phyloP scores from a whole-genome alignment of 2,113 vertebrate genomes.

The Paramormyrops kingsleyae region DNA sequence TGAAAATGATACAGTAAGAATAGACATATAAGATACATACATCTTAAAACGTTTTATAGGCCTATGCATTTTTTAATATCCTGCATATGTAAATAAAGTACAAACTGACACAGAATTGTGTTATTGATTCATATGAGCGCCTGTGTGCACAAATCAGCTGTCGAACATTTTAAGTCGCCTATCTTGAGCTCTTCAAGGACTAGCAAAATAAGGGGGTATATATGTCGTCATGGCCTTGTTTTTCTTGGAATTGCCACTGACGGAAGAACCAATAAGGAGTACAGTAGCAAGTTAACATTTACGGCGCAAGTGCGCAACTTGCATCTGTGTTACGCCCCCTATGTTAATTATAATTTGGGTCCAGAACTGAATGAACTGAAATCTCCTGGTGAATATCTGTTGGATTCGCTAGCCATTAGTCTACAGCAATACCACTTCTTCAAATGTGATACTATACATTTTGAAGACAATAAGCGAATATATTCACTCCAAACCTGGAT shows the following conservation, averaged over 20 bases:
- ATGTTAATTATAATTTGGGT: not conserved
- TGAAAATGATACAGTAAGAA: not conserved
- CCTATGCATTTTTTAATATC: not conserved
- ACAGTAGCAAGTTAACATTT: not conserved
- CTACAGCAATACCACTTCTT: not conserved
- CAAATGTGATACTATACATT: not conserved
- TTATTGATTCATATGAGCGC: not conserved
- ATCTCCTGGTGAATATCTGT: not conserved
- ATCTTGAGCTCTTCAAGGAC: not conserved
- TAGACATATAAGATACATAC: not conserved
- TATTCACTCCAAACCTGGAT: not conserved
- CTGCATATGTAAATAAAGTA: not conserved
- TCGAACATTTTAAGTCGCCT: not conserved
- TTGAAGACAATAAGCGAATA: not conserved
- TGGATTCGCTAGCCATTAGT: not conserved
- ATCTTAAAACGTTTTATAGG: not conserved
- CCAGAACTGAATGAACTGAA: not conserved
- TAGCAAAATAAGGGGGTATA: not conserved
- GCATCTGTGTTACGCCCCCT: not conserved
- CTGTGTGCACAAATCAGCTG: not conserved
- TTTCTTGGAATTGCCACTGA: not conserved
- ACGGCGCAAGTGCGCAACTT: not conserved
- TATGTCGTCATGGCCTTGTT: not conserved
- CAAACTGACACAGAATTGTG: not conserved
- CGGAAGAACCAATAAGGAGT: not conserved